Evolutionary conservation across 92 coral and sea anemone species (phyloP).

Genomic region (Actinernus sp.): DNA sequence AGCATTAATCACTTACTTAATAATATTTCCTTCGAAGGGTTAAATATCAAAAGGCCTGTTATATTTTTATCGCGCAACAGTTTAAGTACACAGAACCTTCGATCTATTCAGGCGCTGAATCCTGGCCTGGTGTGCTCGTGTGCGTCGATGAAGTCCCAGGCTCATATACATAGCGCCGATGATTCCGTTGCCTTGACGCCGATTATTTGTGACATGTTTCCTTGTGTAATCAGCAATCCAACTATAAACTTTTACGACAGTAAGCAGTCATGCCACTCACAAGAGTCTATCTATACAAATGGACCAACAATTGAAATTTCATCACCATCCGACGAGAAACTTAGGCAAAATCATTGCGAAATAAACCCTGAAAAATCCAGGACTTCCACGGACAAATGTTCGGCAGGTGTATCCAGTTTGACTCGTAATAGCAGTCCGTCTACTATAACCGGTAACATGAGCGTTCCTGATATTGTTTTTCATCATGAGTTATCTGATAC

Average conservation of each 20-base stretch:
- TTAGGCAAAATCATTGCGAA: too few relatives aligned
- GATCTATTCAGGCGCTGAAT: conserved; percentile 55
- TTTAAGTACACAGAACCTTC: conserved; percentile 44
- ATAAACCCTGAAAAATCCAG: neutral
- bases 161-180: conserved; percentile 46
- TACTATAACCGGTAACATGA: neutral
- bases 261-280: neutral
- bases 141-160: conserved; percentile 54
- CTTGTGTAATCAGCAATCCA: conserved; percentile 15
- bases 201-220: conserved; percentile 25
- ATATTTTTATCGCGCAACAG: conserved; percentile 74
- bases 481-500: neutral
- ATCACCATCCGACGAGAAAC: conserved; percentile 31
- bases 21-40: conserved; percentile 44
- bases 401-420: neutral
- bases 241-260: conserved; percentile 7
- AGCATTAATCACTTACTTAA: conserved; percentile 69
- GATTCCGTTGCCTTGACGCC: conserved; percentile 40
- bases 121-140: conserved; percentile 75
- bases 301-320: conserved; percentile 31
- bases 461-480: neutral
- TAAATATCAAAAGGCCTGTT: conserved; percentile 72
- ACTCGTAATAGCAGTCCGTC: neutral
- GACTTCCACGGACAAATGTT: neutral
- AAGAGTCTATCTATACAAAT: neutral